A percentile compares a stretch with the other conserved stretches of the same genome.
Conservation (phyloP, 2,888 invertebrate genomes). For the Beris chalybata region DNA sequence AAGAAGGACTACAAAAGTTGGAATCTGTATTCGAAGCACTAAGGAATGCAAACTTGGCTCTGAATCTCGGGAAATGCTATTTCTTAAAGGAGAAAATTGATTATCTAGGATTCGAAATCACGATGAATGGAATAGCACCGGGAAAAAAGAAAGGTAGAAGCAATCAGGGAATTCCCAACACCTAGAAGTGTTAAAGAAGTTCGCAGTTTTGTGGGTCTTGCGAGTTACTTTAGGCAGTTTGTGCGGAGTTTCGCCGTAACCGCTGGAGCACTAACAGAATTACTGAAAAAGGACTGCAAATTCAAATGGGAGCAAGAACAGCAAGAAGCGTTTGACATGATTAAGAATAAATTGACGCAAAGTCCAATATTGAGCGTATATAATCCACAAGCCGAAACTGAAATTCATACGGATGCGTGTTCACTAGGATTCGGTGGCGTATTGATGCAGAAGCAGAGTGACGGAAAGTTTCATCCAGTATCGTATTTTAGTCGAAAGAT, state of each 20-base stretch:
- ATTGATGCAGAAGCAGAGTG: not conserved
- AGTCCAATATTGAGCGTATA: slow-evolving; percentile 27
- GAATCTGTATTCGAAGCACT: not conserved
- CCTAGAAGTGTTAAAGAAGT: not conserved
- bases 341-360: slow-evolving; percentile 1
- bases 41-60: not conserved
- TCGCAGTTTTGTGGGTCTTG: slow-evolving; percentile 11
- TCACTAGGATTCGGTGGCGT: slow-evolving; percentile 10
- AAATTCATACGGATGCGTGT: slow-evolving; percentile 27
- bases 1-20: slow-evolving; percentile 32
- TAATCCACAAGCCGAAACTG: slow-evolving; percentile 15
- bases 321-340: slow-evolving; percentile 1
- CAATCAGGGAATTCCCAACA: not conserved
- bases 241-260: slow-evolving; percentile 9
- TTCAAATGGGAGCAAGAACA: slow-evolving; percentile 1
- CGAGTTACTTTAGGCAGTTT: slow-evolving; percentile 16
- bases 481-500: slow-evolving; percentile 27
- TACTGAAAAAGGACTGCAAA: slow-evolving; percentile 2
- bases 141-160: slow-evolving; percentile 7
- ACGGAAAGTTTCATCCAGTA: slow-evolving; percentile 8
- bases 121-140: not conserved
- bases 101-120: slow-evolving; percentile 8
- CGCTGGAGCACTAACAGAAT: slow-evolving; percentile 17
- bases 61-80: not conserved
- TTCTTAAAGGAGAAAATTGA: not conserved